Evolutionary conservation across 23 tunicate species (phyloP), one percentile per base, ranked within the genome.

Genomic region (Styela clava): DNA sequence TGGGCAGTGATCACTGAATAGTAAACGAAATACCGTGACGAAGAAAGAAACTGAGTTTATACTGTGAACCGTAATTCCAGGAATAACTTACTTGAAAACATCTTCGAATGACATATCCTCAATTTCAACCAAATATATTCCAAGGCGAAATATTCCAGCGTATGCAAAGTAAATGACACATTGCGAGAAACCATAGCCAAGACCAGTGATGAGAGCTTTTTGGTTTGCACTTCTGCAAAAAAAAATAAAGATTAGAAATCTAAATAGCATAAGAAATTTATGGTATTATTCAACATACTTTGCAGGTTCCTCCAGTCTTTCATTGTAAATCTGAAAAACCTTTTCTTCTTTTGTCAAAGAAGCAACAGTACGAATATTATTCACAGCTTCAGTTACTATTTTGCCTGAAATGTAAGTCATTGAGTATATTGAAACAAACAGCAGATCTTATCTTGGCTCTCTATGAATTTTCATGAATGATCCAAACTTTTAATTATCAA

Each of bases 101-200:
- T 94, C 93, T 22, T 87, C 88, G 68, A 91, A 91, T 24, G 86
- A 31, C 78, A 78, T 82, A 0, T 78, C 88, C 27, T 69, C 78
- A 32, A 31, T 74, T 51, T 88, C 78, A 33, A 95, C 95, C 31
- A 86, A 88, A 28, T 83, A 94, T 37, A 92, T 80, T 26, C 99
- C 99, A 64, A 90, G 91, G 19, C 95, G 84, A 78, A 95, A 95
- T 31, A 86, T 88, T 3, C 91, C 99, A n/a, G 99, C 96, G 56
- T 95, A 95, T n/a, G 97, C 94, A 35, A 95, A 90, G 79, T 74
- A 95, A 62, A 95, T 86, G 52, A 88, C 84, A 62, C 94, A 92
- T 74, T 95, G 96, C 16, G 94, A 84, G 61, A 83, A 90, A 2
- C 99, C 99, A 69, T 86, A 95, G 18, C 88, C 96, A 27, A 95